Evolutionary conservation across 2,888 invertebrate species (phyloP).

Genomic region (Camponotus fellah): DNA sequence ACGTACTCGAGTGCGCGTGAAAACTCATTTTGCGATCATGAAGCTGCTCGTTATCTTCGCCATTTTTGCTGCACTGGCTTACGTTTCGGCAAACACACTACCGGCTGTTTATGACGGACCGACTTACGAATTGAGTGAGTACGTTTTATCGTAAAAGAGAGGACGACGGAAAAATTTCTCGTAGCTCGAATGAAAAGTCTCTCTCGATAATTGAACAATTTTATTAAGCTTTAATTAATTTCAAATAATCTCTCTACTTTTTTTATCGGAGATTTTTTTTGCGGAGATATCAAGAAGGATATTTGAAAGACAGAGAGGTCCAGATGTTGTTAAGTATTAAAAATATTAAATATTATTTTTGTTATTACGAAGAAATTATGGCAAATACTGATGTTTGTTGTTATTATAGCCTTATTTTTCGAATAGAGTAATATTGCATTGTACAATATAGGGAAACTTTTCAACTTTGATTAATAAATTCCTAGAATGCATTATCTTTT

Average conservation of each 20-base stretch:
- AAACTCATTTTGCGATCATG: slow-evolving; percentile 43
- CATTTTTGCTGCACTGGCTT: slow-evolving; percentile 38
- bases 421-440: background rate
- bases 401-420: background rate
- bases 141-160: background rate
- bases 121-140: slow-evolving; percentile 62
- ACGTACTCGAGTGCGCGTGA: background rate
- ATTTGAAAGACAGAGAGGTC: background rate
- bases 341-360: background rate
- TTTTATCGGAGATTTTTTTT: slow-evolving; percentile 5
- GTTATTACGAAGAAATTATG: background rate
- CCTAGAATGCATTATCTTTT: background rate
- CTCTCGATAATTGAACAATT: background rate
- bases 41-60: slow-evolving; percentile 51
- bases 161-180: background rate
- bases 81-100: slow-evolving; percentile 11
- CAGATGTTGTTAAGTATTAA: background rate
- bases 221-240: slow-evolving; percentile 18
- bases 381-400: background rate
- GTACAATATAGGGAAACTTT: background rate
- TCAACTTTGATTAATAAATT: slow-evolving; percentile 35
- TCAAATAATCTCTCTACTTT: background rate
- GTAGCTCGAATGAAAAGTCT: background rate
- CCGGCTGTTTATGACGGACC: slow-evolving; percentile 58
- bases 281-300: background rate